A percentile compares a stretch with the other conserved stretches of the same genome.
Evolutionary conservation across 2,888 invertebrate genomes (phyloP).

Genomic region (Spodoptera littoralis): DNA sequence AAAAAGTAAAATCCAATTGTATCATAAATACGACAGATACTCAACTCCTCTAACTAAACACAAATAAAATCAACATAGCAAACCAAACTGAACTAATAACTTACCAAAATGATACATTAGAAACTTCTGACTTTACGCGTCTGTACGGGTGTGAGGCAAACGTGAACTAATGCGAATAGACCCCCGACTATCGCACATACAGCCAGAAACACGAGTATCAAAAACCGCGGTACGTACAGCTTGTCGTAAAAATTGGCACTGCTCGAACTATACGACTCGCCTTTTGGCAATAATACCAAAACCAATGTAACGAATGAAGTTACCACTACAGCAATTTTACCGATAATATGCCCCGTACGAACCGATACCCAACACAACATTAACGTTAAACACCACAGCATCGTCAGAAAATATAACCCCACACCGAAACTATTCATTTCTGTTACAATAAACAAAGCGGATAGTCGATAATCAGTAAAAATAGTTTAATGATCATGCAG

Average conservation of each 20-base stretch:
- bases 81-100: conserved; percentile 55
- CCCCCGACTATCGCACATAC: conserved; percentile 69
- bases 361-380: conserved; percentile 90
- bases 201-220: conserved; percentile 70
- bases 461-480: conserved; percentile 48
- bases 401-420: conserved; percentile 90
- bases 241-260: conserved; percentile 86
- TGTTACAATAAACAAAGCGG: conserved; percentile 54
- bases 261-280: conserved; percentile 69
- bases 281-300: conserved; percentile 89
- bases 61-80: conserved; percentile 30
- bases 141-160: conserved; percentile 75
- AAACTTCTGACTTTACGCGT: conserved; percentile 76
- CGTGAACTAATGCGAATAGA: conserved; percentile 72
- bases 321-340: conserved; percentile 88
- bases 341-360: conserved; percentile 90
- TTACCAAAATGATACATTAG: conserved; percentile 69
- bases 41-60: too few species aligned
- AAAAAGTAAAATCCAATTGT: too few species aligned
- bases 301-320: conserved; percentile 89
- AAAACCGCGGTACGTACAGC: conserved; percentile 73
- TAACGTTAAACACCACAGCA: conserved; percentile 90
- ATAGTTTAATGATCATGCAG: conserved; percentile 66
- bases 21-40: too few species aligned
- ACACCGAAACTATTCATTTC: conserved; percentile 88